Conservation (phyloP, 1,140 invertebrate genomes). For the Calliopsis andreniformis region DNA sequence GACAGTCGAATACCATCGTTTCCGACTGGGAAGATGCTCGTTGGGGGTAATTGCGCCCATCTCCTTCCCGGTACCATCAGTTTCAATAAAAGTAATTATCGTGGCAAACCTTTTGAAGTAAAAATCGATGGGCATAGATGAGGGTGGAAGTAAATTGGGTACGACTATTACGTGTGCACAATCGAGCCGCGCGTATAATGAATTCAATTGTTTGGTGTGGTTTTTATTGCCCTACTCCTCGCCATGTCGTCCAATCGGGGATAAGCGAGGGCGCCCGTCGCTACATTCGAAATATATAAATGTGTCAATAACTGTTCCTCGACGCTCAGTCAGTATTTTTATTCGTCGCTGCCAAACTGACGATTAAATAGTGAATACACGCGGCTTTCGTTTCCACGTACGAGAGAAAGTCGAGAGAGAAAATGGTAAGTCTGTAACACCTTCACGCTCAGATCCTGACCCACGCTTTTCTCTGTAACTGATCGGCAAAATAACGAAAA, state of each 20-base stretch:
- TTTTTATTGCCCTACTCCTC: constrained; percentile 63
- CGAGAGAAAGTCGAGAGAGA: not conserved
- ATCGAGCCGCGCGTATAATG: constrained; percentile 61
- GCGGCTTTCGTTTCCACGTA: constrained; percentile 1
- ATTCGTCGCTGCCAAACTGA: constrained; percentile 53
- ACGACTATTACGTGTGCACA: constrained; percentile 55
- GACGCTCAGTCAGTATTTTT: constrained; percentile 59
- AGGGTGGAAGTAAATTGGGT: constrained; percentile 61
- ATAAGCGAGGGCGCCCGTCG: constrained; percentile 54
- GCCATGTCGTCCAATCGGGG: constrained; percentile 55
- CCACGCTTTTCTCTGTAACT: no score
- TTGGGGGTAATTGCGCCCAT: constrained; percentile 52
- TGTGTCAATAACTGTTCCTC: constrained; percentile 64
- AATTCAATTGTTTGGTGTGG: constrained; percentile 65
- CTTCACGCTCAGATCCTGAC: not conserved
- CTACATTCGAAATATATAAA: constrained; percentile 69
- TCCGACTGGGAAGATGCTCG: constrained; percentile 3
- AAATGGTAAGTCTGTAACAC: constrained; percentile 33
- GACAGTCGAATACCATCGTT: not conserved
- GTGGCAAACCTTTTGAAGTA: constrained; percentile 48
- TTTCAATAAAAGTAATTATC: constrained; percentile 67
- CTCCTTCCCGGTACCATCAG: constrained; percentile 56
- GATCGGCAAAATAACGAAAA: no score
- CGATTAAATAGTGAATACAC: constrained; percentile 24
- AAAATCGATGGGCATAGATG: constrained; percentile 62